phyloP scores from a whole-genome alignment of 2,797 vertebrate genomes.

The Gymnoscopelus braueri region DNA sequence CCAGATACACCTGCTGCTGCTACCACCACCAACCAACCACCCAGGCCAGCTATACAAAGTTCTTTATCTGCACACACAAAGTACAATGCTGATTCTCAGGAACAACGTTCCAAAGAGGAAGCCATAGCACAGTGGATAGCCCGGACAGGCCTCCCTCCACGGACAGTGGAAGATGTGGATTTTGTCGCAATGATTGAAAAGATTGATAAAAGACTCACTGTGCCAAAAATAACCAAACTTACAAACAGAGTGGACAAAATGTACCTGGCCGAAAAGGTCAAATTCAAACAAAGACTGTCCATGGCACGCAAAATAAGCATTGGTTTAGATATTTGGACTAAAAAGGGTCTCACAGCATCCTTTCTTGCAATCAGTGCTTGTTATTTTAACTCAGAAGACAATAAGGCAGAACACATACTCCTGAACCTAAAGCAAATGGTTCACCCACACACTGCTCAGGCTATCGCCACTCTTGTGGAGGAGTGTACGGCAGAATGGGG shows the following conservation, averaged over 20 bases:
- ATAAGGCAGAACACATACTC: constrained; percentile 19
- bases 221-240: constrained; percentile 8
- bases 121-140: constrained; percentile 1
- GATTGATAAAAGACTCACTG: constrained; percentile 13
- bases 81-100: not conserved
- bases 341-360: constrained; percentile 34
- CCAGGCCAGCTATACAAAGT: not conserved
- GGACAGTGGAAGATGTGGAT: constrained; percentile 17
- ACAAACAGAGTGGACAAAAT: constrained; percentile 17
- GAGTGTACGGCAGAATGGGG: constrained; percentile 20
- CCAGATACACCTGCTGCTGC: not conserved
- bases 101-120: constrained; percentile 13
- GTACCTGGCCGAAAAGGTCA: constrained; percentile 18
- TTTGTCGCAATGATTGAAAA: constrained; percentile 2
- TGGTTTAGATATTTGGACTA: constrained; percentile 28
- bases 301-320: constrained; percentile 18
- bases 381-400: constrained; percentile 7
- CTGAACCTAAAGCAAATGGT: constrained; percentile 13
- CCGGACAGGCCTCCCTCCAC: constrained; percentile 18
- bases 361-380: constrained; percentile 17
- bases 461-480: constrained; percentile 16
- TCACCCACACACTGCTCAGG: constrained; percentile 15
- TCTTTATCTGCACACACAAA: constrained; percentile 13
- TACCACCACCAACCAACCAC: constrained; percentile 6
- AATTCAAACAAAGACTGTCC: constrained; percentile 20